Percentiles rank a stretch among this genome's conserved stretches.
Conservation (phyloP, 2,113 vertebrate genomes). For the Corythoichthys haematopterus region DNA sequence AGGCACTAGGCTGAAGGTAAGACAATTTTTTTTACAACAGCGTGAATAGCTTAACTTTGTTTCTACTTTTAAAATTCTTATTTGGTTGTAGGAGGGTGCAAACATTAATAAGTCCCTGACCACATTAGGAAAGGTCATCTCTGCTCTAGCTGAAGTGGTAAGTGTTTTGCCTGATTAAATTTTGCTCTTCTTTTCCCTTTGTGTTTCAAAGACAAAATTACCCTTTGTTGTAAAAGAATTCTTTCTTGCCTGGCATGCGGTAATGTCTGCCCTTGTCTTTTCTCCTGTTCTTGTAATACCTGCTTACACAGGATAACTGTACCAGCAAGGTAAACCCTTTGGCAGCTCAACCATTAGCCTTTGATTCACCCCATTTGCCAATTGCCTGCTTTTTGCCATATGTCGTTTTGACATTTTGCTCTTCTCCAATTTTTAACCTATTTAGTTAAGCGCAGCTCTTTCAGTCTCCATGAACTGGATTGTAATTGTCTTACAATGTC, state of each 20-base stretch:
- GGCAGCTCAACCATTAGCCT: constrained; percentile 39
- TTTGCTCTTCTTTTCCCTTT: constrained; percentile 4
- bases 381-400: constrained; percentile 24
- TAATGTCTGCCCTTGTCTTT: constrained; percentile 59
- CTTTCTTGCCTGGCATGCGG: constrained; percentile 38
- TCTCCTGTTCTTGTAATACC: constrained; percentile 73
- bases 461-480: not conserved
- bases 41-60: not conserved
- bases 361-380: constrained; percentile 23
- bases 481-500: not conserved
- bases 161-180: constrained; percentile 59
- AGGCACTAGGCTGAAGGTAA: constrained; percentile 94
- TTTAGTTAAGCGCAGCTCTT: constrained; percentile 2
- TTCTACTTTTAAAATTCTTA: constrained; percentile 1
- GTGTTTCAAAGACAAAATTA: constrained; percentile 12
- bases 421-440: not conserved
- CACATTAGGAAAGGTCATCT: constrained; percentile 97
- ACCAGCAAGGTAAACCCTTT: constrained; percentile 89
- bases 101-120: constrained; percentile 99
- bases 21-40: not conserved
- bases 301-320: constrained; percentile 89
- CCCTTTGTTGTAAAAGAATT: constrained; percentile 32
- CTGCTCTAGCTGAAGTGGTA: constrained; percentile 96
- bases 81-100: constrained; percentile 86
- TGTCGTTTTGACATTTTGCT: not conserved